Evolutionary conservation across 2,113 vertebrate species (phyloP).

Genomic region (Passer montanus): DNA sequence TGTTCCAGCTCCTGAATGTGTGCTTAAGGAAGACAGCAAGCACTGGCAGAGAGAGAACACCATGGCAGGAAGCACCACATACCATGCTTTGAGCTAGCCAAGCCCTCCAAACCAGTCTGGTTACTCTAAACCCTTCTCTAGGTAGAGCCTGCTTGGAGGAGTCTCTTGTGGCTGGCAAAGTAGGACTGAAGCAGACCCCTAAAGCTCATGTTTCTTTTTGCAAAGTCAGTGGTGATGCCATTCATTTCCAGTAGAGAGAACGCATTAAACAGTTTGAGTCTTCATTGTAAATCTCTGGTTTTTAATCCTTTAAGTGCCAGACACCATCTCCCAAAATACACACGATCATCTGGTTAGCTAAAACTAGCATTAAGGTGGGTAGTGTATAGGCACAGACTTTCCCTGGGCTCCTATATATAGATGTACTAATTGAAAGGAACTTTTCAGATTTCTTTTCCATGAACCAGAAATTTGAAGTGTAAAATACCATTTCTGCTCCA

Average conservation of each 20-base stretch:
- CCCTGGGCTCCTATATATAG: background rate
- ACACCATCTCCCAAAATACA: slow-evolving; percentile 47
- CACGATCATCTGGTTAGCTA: slow-evolving; percentile 33
- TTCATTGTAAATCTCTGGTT: background rate
- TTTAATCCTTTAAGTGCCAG: slow-evolving; percentile 26
- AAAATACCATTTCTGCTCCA: background rate
- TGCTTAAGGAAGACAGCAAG: slow-evolving; percentile 16
- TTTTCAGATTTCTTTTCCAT: background rate
- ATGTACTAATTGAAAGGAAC: slow-evolving; percentile 3
- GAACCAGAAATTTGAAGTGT: background rate
- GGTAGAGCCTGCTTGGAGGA: background rate
- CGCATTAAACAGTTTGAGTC: background rate
- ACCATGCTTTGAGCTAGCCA: background rate
- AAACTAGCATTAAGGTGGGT: slow-evolving; percentile 29
- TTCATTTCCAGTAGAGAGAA: background rate
- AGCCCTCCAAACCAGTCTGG: background rate
- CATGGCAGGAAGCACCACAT: background rate
- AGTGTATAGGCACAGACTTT: slow-evolving; percentile 20
- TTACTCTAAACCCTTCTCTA: background rate
- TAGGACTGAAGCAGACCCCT: background rate
- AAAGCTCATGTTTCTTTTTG: background rate
- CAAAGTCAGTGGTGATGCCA: background rate
- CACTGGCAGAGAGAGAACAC: background rate
- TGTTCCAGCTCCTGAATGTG: slow-evolving; percentile 12
- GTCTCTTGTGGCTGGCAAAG: background rate